These are phyloP conservation scores for Margaritifera margaritifera DNA, from an alignment of 2,888 invertebrate genomes.

Conservation along the genomic window DNA sequence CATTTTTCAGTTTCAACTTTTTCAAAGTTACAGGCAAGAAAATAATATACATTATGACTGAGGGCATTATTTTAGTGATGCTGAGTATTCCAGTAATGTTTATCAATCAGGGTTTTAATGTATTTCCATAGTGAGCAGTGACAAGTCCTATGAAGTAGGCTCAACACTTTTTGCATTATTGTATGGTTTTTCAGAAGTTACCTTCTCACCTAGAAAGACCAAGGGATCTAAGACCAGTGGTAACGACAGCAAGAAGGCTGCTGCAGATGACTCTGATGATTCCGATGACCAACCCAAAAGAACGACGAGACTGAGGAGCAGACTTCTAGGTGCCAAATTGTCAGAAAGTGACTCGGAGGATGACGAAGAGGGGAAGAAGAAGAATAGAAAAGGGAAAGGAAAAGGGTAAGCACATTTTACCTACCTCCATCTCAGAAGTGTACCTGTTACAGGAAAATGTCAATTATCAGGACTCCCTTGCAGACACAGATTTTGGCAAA, in stretches of 20 bases:
- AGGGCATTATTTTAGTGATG: too few relatives aligned
- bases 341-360: conserved; percentile 57
- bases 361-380: conserved; percentile 31
- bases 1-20: too few relatives aligned
- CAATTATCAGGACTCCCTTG: too few relatives aligned
- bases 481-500: too few relatives aligned
- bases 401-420: conserved; percentile 27
- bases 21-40: too few relatives aligned
- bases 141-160: too few relatives aligned
- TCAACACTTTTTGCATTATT: too few relatives aligned
- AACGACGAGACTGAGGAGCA: conserved; percentile 35
- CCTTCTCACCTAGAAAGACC: conserved; percentile 5
- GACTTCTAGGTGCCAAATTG: conserved; percentile 52
- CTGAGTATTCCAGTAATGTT: too few relatives aligned
- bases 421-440: neutral
- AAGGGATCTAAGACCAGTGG: neutral
- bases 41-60: too few relatives aligned
- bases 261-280: conserved; percentile 35
- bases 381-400: conserved; percentile 36
- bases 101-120: too few relatives aligned
- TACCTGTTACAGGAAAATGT: too few relatives aligned
- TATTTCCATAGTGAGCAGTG: too few relatives aligned
- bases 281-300: conserved; percentile 40
- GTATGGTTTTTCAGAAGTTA: neutral
- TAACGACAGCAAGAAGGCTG: conserved; percentile 2